Evolutionary conservation across 2,888 invertebrate species (phyloP).

Genomic region (Auanema sp.): DNA sequence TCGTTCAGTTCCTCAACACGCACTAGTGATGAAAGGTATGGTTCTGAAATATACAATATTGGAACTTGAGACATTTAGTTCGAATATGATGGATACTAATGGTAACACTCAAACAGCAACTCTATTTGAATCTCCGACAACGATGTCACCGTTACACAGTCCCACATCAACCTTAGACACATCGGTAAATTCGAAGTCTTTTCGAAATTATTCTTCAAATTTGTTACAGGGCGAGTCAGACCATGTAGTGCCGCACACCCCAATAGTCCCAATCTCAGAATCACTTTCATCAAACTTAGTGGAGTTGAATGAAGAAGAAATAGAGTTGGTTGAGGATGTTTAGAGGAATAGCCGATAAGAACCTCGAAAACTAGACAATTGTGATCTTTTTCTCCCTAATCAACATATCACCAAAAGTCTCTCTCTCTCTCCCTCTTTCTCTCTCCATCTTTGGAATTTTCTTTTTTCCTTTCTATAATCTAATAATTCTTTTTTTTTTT

Average conservation of each 20-base stretch:
- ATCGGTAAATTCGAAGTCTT: neutral
- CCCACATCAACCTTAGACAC: constrained; percentile 6
- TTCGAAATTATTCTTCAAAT: neutral
- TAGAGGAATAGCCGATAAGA: no score
- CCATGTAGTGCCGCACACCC: constrained; percentile 16
- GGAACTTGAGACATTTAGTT: neutral
- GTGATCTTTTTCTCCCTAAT: no score
- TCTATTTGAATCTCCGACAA: constrained; percentile 16
- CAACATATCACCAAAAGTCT: no score
- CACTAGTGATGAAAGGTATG: constrained; percentile 30
- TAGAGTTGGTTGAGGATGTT: no score
- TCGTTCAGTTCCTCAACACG: constrained; percentile 39
- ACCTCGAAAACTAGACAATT: no score
- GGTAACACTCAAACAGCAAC: constrained; percentile 36
- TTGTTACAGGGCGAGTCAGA: constrained; percentile 11
- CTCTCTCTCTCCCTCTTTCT: no score
- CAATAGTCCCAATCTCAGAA: neutral
- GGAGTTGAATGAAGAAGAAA: no score
- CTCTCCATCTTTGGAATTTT: no score
- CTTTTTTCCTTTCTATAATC: no score
- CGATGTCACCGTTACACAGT: constrained; percentile 16
- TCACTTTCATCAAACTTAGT: no score
- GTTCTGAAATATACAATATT: neutral
- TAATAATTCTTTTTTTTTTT: no score
- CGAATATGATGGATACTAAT: constrained; percentile 34